Evolutionary conservation across 2,797 vertebrate species (phyloP), one percentile per base, ranked within the genome.

Genomic region (Hipposideros larvatus): DNA sequence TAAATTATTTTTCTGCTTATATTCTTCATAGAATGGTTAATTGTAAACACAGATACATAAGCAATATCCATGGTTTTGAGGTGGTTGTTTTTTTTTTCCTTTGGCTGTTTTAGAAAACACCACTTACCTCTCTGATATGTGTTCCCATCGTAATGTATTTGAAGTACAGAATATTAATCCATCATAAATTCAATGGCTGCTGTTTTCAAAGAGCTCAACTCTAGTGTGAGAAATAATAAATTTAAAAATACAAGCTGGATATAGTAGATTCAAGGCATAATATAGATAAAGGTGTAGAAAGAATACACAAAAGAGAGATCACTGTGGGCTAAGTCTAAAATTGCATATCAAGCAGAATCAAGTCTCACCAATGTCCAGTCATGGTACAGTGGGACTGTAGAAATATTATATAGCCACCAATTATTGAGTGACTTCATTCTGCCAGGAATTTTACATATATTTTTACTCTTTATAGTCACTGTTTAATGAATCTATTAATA

Each of bases 131-230:
- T 59, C 59, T 77, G 55, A 28, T 53, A 83, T 88, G 16, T 28
- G 37, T 75, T 90, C 6, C 16, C 63, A 55, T 74, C 21, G 51
- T 78, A 53, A 73, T 61, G 71, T 43, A 2, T 31, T 34, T 74
- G 34, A 84, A 90, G 43, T 43, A 43, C 2, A 21, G 22, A 63
- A n/a, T 22, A 84, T 57, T 61, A 83, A 78, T 74, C 53, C 46
- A 41, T 84, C 34, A 87, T 26, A 90, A 87, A 82, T 28, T 48
- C 68, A 87, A 57, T 59, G 57, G 75, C 53, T 78, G 10, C n/a
- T 43, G 13, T 63, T 87, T 94, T 83, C 51, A 89, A 78, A 94
- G 14, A 87, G 31, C 48, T 92, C 48, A 84, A 78, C n/a, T 93
- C 43, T 68, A 68, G 7, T 68, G 18, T 55, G 11, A 43, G 6